Evolutionary conservation across 2,888 invertebrate genomes (phyloP), one percentile per base, ranked within the genome.

Genomic region (Erebia palarica): DNA sequence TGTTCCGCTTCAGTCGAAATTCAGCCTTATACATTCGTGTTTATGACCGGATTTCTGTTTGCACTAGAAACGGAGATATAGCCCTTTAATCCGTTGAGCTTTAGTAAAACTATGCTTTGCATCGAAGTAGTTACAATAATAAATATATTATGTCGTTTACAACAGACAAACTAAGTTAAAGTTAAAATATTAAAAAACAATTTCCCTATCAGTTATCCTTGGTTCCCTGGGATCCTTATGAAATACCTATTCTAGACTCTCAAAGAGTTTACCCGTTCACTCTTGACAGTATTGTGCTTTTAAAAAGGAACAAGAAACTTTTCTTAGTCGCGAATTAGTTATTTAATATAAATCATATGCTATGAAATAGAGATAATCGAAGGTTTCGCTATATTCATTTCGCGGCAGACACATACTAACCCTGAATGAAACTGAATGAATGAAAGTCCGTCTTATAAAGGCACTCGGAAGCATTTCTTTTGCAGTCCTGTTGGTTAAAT

Each of bases 211-310:
- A 47, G 44, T 16, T 58, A 51, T 61, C 60, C 58, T 65, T 65
- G 69, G 65, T 66, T 69, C 66, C 58, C 68, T 58, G 66, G 58
- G 64, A 66, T 70, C 42, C 69, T 70, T 65, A 70, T 47, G n/a
- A 42, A 49, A 65, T 69, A 69, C 44, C 65, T 72, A 72, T 44
- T 14, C 69, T 66, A 66, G 42, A 58, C 66, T 68, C 73, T 73
- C 57, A 60, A 14, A 74, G 75, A 74, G 73, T 78, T 82, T 44
- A 85, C 84, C 83, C 82, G 83, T 86, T 83, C 83, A 83, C 85
- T 83, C 36, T 65, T 55, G 59, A 73, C 68, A 18, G 60, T 53
- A 42, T 70, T 73, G 70, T 73, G 72, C 74, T 16, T 73, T 69
- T 16, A 14, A 59, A 71, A 18, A 60, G 53, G 59, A 65, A 69